Percentiles rank a stretch among this genome's conserved stretches.
Conservation (phyloP, 2,797 vertebrate species). For the Pagetopsis macropterus region DNA sequence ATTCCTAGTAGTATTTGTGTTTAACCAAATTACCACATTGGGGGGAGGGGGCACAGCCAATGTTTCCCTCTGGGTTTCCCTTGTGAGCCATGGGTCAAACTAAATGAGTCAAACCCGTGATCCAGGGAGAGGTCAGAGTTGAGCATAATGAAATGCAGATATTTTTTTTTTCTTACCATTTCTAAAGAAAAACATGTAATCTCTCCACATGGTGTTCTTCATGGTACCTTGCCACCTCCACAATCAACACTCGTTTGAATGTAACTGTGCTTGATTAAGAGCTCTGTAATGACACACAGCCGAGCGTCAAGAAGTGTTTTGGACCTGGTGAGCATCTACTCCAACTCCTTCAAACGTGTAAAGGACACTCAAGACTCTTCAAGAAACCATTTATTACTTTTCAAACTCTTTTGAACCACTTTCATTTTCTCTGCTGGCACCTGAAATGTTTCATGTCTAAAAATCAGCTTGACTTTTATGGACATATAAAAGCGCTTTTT, state of each 20-base stretch:
- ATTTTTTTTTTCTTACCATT: too few relatives aligned
- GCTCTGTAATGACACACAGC: not conserved
- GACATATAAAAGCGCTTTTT: too few relatives aligned
- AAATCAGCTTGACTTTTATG: constrained; percentile 3
- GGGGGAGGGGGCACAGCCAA: not conserved
- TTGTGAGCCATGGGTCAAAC: not conserved
- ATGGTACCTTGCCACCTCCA: too few relatives aligned
- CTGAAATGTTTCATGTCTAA: not conserved
- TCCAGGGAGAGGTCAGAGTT: not conserved
- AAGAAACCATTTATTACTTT: not conserved
- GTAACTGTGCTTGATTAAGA: not conserved
- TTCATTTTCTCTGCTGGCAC: not conserved
- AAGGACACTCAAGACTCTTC: constrained; percentile 1
- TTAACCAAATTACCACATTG: not conserved
- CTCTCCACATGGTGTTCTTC: too few relatives aligned
- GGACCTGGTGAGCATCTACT: not conserved
- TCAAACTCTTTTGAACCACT: not conserved
- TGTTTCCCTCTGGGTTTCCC: not conserved
- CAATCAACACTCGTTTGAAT: not conserved
- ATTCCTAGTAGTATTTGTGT: not conserved
- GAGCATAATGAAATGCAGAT: not conserved
- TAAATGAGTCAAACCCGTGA: not conserved
- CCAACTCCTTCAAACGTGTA: not conserved
- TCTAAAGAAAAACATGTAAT: too few relatives aligned
- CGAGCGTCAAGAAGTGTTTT: too few relatives aligned